Conservation (phyloP, 1,140 invertebrate species). For the Temnothorax nylanderi region DNA sequence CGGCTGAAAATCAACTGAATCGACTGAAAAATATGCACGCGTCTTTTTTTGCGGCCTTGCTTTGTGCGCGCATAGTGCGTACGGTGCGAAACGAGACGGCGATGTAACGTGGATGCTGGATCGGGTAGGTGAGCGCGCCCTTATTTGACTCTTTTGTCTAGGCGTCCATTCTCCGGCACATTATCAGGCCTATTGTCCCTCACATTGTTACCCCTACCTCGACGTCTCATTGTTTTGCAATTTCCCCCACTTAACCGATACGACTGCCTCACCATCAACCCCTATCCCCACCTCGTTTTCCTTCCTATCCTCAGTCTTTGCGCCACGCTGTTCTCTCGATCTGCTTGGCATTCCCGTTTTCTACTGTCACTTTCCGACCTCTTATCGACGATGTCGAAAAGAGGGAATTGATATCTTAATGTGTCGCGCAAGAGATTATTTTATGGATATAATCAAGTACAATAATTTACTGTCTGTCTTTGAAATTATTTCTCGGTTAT, state of each 20-base stretch:
- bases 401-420: neutral
- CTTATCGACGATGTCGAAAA: neutral
- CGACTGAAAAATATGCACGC: conserved; percentile 51
- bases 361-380: conserved; percentile 29
- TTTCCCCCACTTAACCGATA: conserved; percentile 86
- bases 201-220: conserved; percentile 84
- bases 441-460: neutral
- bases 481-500: neutral
- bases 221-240: conserved; percentile 85
- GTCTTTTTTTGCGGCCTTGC: conserved; percentile 67
- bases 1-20: conserved; percentile 18
- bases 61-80: conserved; percentile 37
- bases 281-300: conserved; percentile 59
- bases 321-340: conserved; percentile 61
- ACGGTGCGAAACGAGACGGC: conserved; percentile 68
- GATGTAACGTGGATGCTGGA: conserved; percentile 76
- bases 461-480: neutral
- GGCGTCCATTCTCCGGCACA: conserved; percentile 85
- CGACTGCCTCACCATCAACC: conserved; percentile 76
- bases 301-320: conserved; percentile 58
- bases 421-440: neutral
- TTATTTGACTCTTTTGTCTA: conserved; percentile 86
- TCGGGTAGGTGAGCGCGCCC: conserved; percentile 80
- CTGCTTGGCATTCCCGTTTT: conserved; percentile 56
- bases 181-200: conserved; percentile 86